Percentiles rank a stretch among this genome's conserved stretches.
Conservation (phyloP, 2,888 invertebrate species). For the Schizotus pectinicornis region DNA sequence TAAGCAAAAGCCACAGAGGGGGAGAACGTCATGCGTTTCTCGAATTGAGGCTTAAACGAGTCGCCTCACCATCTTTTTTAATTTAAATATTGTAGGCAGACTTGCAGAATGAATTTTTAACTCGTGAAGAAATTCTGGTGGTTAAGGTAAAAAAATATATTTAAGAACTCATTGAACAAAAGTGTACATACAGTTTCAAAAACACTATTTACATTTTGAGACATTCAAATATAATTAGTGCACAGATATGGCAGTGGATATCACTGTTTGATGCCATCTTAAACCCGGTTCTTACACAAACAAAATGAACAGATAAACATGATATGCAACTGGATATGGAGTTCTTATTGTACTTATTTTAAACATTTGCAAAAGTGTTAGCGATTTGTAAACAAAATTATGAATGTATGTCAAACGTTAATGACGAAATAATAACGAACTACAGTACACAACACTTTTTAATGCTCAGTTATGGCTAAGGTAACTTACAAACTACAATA, state of each 20-base stretch:
- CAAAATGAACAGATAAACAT: slow-evolving; percentile 2
- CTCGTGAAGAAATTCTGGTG: background rate
- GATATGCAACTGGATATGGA: background rate
- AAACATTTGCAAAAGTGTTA: too few species aligned
- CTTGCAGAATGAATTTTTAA: background rate
- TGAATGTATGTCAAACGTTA: too few species aligned
- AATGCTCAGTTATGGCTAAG: background rate
- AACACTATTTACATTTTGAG: slow-evolving; percentile 11
- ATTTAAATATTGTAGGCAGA: too few species aligned
- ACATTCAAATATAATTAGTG: slow-evolving; percentile 4
- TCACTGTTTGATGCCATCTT: slow-evolving; percentile 12
- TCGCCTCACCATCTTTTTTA: too few species aligned
- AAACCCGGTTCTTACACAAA: background rate
- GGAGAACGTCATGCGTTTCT: too few species aligned
- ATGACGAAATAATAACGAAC: background rate
- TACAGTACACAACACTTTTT: background rate
- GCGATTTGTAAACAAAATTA: too few species aligned
- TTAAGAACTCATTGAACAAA: slow-evolving; percentile 27
- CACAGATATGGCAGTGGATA: slow-evolving; percentile 26
- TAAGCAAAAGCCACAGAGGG: too few species aligned
- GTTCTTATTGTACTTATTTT: background rate
- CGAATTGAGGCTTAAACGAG: too few species aligned
- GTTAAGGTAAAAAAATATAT: slow-evolving; percentile 30
- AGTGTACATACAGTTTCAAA: slow-evolving; percentile 9
- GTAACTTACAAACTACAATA: slow-evolving; percentile 3